Base-by-base conservation (phyloP, 2,797 vertebrate genomes). In the Florisuga fusca region DNA sequence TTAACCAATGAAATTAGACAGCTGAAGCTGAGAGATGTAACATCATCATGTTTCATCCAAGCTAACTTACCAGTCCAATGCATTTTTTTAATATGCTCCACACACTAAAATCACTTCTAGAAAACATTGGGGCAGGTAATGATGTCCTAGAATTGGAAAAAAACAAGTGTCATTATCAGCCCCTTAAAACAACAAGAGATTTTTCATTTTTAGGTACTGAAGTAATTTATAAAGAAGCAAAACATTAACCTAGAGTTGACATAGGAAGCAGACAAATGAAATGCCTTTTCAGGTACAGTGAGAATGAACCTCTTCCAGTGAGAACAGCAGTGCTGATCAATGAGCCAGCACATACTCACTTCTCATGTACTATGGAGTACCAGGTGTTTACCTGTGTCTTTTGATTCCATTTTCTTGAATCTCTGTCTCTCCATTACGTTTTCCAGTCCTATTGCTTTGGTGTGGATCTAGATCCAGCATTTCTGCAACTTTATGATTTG, bases 11-110 rank as follows among this genome's bases (percentile, higher is more conserved):
- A 81, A 85, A 86, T 53, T 16, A 82, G 66, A 7, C 16, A 83
- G 17, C 7, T 50, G 7, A 55, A 29, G 26, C 22, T 5, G 80
- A 8, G 12, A 94, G 20, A 71, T 5, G 5, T 38, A 27, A 48
- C 10, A 79, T 14, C 20, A 76, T 45, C 25, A 29, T 31, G 5
- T 16, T 73, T 76, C 31, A 76, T 10, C 38, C 33, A 73, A 64
- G 19, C 6, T 27, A 58, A 90, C 98, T 99, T 97, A 99, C 99
- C 98, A 99, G 95, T 95, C 99, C 99, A 31, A 99, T 99, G 94
- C 99, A 99, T 96, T 99, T 99, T 95, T 99, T 99, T 90, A 99
- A 97, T 94, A 99, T 99, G 91, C 98, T 98, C 99, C 99, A 99
- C 74, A 99, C 96, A 64, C 99, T 99, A 97, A 99, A 98, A 85